phyloP scores from a whole-genome alignment of 2,113 vertebrate species.

The Anarrhichthys ocellatus region DNA sequence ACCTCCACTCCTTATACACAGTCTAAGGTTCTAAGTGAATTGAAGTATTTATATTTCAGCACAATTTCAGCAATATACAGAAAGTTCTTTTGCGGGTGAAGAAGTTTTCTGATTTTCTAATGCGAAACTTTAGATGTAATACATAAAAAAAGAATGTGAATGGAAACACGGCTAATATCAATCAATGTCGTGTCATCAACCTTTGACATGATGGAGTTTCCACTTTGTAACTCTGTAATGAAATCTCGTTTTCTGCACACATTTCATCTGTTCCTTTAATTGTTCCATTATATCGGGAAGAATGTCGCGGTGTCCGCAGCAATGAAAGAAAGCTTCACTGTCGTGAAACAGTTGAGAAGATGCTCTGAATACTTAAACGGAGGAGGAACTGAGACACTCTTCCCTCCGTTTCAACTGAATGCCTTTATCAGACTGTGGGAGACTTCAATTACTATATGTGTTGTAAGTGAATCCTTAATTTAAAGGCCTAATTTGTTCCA shows the following conservation, averaged over 20 bases:
- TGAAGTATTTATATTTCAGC: no score
- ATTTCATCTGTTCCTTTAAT: conserved; percentile 45
- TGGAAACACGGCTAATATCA: background rate
- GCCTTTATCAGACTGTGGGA: conserved; percentile 36
- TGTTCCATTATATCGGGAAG: conserved; percentile 2
- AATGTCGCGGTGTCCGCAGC: background rate
- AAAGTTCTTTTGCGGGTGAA: no score
- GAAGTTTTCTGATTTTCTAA: no score
- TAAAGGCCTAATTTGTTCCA: conserved; percentile 48
- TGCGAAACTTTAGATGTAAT: no score
- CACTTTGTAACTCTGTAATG: conserved; percentile 4
- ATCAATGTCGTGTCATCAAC: background rate
- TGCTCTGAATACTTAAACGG: conserved; percentile 35
- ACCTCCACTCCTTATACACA: no score
- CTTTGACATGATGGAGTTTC: background rate
- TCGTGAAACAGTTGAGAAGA: background rate
- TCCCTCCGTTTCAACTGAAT: conserved; percentile 12
- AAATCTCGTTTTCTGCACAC: conserved; percentile 23
- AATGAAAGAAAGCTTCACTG: conserved; percentile 2
- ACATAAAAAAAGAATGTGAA: background rate
- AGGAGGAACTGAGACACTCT: background rate
- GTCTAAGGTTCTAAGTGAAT: no score
- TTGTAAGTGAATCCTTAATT: conserved; percentile 50
- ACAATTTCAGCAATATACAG: no score
- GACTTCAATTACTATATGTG: conserved; percentile 46